Percentiles rank a stretch among this genome's conserved stretches.
These are phyloP conservation scores for Heliothis subflexa DNA, from an alignment of 1,140 invertebrate species.

Conservation along the genomic window DNA sequence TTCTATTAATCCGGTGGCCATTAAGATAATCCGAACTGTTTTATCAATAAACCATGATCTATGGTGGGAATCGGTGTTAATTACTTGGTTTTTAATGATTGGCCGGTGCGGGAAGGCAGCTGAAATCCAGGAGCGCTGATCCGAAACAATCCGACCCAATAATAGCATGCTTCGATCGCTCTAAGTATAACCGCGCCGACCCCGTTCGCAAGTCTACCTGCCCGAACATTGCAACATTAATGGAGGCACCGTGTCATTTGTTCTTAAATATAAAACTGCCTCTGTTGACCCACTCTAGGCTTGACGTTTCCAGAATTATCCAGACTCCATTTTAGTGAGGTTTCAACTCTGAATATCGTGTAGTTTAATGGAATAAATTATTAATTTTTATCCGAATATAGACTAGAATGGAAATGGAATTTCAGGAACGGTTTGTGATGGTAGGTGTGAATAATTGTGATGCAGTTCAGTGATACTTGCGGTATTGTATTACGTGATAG, in stretches of 20 bases:
- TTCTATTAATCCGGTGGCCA: conserved; percentile 30
- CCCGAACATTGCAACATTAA: conserved; percentile 75
- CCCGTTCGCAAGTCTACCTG: conserved; percentile 68
- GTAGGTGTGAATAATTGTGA: conserved; percentile 20
- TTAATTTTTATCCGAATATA: conserved; percentile 47
- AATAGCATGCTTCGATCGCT: conserved; percentile 81
- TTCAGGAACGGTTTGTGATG: conserved; percentile 1
- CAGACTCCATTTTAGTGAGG: conserved; percentile 51
- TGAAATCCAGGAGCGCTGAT: conserved; percentile 73
- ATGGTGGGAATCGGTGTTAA: conserved; percentile 50
- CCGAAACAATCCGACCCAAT: conserved; percentile 74
- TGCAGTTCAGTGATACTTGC: conserved; percentile 9
- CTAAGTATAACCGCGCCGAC: conserved; percentile 73
- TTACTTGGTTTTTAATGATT: conserved; percentile 69
- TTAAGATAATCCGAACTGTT: conserved; percentile 39
- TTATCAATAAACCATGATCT: conserved; percentile 46
- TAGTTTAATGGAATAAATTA: conserved; percentile 63
- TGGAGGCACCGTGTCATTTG: conserved; percentile 73
- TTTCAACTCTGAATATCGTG: conserved; percentile 54
- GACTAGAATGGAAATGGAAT: conserved; percentile 28
- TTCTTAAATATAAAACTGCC: conserved; percentile 79
- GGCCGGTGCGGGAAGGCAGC: conserved; percentile 66
- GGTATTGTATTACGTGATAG: conserved; percentile 9
- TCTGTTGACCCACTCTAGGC: conserved; percentile 71
- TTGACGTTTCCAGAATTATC: conserved; percentile 72